Percentiles rank a stretch among this genome's conserved stretches.
Evolutionary conservation across 2,888 invertebrate species (phyloP).

Genomic region (Cylloceria caligata): DNA sequence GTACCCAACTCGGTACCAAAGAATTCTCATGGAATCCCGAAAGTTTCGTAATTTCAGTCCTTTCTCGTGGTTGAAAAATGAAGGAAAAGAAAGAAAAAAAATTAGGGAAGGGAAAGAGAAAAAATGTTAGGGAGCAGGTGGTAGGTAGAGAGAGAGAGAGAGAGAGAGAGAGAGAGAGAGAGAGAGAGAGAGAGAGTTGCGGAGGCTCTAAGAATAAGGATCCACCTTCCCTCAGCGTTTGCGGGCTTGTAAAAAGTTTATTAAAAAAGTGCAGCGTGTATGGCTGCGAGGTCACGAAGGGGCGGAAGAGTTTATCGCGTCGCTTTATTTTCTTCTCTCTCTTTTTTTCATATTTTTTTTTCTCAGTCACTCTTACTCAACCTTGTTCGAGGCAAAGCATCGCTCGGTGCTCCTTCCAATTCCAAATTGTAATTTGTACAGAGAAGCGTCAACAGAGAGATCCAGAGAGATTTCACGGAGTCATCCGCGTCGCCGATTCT

Average conservation of each 20-base stretch:
- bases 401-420: constrained; percentile 50
- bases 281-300: constrained; percentile 5
- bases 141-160: too few relatives aligned
- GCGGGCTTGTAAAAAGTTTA: constrained; percentile 66
- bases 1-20: constrained; percentile 41
- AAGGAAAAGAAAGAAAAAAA: constrained; percentile 29
- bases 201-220: constrained; percentile 57
- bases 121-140: constrained; percentile 3
- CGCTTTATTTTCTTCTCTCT: constrained; percentile 17
- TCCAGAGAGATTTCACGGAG: constrained; percentile 7
- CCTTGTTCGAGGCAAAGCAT: constrained; percentile 41
- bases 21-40: constrained; percentile 60
- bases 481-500: constrained; percentile 51
- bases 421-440: constrained; percentile 55
- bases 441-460: constrained; percentile 11
- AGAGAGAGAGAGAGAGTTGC: constrained; percentile 38
- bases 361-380: constrained; percentile 42
- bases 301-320: constrained; percentile 61
- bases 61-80: constrained; percentile 33
- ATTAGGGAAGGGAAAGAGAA: constrained; percentile 10
- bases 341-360: constrained; percentile 20
- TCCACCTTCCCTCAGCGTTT: constrained; percentile 60
- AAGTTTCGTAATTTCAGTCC: constrained; percentile 65
- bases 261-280: constrained; percentile 64
- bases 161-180: too few relatives aligned